Percentiles rank a stretch among this genome's conserved stretches.
Evolutionary conservation across 2,888 invertebrate species (phyloP).

Genomic region (Meloe dianella): DNA sequence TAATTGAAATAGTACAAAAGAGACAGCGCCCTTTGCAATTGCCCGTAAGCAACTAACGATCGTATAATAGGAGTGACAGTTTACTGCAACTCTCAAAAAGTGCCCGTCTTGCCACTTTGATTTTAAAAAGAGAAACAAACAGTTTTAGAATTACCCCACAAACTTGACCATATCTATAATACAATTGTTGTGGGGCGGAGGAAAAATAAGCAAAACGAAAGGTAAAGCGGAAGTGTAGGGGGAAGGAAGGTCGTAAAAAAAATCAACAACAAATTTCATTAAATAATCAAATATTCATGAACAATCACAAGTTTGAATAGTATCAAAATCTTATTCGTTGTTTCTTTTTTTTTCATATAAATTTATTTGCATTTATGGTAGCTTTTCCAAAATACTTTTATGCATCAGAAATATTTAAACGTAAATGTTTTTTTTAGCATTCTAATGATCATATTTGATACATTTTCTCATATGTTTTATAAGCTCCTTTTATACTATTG

Average conservation of each 20-base stretch:
- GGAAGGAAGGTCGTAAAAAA: too few relatives aligned
- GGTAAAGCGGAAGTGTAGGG: not conserved
- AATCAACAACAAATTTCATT: constrained; percentile 1
- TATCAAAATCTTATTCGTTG: not conserved
- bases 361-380: not conserved
- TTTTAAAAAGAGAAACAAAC: constrained; percentile 6
- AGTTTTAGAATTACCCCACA: not conserved
- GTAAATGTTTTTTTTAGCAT: too few relatives aligned
- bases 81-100: constrained; percentile 27
- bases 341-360: not conserved
- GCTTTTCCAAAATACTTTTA: too few relatives aligned
- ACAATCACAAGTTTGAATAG: not conserved
- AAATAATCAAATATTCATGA: constrained; percentile 7
- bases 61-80: constrained; percentile 43
- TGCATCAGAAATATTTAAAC: too few relatives aligned
- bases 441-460: too few relatives aligned
- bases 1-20: constrained; percentile 57
- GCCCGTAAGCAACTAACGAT: constrained; percentile 48
- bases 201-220: not conserved
- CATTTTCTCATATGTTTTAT: too few relatives aligned
- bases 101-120: constrained; percentile 16
- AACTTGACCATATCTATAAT: not conserved
- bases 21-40: constrained; percentile 50
- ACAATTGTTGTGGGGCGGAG: too few relatives aligned
- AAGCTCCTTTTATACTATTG: too few relatives aligned